These are phyloP conservation scores for Lordiphosa collinella DNA, from an alignment of 1,140 invertebrate species.

Conservation along the genomic window DNA sequence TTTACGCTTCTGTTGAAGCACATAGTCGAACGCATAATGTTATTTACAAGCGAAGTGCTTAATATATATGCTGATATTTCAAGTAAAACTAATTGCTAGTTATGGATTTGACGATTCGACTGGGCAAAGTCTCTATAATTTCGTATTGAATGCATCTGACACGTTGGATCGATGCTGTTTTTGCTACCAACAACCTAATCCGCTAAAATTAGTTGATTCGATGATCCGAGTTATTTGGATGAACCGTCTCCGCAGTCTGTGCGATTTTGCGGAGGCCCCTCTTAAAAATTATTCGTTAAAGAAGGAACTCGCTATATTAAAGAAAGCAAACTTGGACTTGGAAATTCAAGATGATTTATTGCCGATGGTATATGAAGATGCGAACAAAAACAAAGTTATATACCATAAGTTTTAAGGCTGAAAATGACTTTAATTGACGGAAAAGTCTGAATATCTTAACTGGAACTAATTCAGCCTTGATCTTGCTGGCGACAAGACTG, in stretches of 20 bases:
- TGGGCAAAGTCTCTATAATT: conserved; percentile 8
- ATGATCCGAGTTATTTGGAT: conserved; percentile 15
- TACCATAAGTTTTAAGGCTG: too few relatives aligned
- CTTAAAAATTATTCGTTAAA: background rate
- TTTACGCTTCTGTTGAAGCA: too few relatives aligned
- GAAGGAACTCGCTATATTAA: conserved; percentile 4
- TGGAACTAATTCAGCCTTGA: too few relatives aligned
- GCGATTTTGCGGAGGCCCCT: conserved; percentile 12
- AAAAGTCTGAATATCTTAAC: too few relatives aligned
- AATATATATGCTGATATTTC: too few relatives aligned
- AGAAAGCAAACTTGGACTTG: background rate
- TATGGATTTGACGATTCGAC: background rate
- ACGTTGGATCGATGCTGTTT: conserved; percentile 18
- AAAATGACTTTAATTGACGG: too few relatives aligned
- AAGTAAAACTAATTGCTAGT: background rate
- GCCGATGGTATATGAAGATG: background rate
- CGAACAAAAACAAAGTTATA: conserved; percentile 1
- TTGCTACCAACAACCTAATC: conserved; percentile 6
- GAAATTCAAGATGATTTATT: background rate
- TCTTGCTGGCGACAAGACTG: too few relatives aligned
- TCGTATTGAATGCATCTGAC: background rate
- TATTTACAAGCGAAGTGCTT: too few relatives aligned
- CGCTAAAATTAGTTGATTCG: conserved; percentile 13
- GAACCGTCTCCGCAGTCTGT: conserved; percentile 11
- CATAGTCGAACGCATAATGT: too few relatives aligned